Evolutionary conservation across 2,113 vertebrate species (phyloP).

Genomic region (Lethenteron camtschaticum): DNA sequence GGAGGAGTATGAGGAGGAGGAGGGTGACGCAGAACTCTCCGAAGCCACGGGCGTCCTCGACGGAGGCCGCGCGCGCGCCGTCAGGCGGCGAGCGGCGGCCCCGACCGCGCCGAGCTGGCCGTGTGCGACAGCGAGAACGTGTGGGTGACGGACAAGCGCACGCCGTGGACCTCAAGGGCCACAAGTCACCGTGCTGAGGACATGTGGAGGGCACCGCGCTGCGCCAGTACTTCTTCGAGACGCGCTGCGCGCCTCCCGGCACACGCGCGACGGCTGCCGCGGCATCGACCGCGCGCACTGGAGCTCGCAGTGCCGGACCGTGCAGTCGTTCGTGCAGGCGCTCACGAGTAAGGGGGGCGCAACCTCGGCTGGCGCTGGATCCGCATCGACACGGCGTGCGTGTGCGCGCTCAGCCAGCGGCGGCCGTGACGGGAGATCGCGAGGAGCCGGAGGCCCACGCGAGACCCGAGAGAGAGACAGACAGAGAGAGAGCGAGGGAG

Average conservation of each 20-base stretch:
- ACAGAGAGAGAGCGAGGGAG: no score
- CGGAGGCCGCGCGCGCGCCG: no score
- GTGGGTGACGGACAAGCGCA: not conserved
- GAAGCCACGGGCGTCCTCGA: no score
- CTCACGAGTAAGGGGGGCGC: constrained; percentile 52
- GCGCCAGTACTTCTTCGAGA: constrained; percentile 4
- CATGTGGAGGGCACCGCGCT: not conserved
- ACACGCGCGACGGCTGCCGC: constrained; percentile 33
- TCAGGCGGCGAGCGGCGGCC: not conserved
- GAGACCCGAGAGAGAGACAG: no score
- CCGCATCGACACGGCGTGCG: constrained; percentile 88
- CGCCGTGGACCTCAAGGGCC: constrained; percentile 3
- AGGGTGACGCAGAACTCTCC: no score
- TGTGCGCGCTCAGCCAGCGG: constrained; percentile 44
- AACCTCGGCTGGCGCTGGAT: constrained; percentile 75
- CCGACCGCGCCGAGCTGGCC: not conserved
- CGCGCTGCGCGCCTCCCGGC: not conserved
- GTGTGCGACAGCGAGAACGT: constrained; percentile 1
- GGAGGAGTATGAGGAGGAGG: no score
- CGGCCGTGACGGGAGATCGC: not conserved
- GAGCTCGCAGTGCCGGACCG: constrained; percentile 96
- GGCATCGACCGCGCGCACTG: constrained; percentile 93
- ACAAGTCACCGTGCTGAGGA: not conserved
- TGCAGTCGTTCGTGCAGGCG: constrained; percentile 70
- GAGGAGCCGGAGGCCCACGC: not conserved